phyloP scores from a whole-genome alignment of 2,797 vertebrate species.

The Aphelocoma californica region DNA sequence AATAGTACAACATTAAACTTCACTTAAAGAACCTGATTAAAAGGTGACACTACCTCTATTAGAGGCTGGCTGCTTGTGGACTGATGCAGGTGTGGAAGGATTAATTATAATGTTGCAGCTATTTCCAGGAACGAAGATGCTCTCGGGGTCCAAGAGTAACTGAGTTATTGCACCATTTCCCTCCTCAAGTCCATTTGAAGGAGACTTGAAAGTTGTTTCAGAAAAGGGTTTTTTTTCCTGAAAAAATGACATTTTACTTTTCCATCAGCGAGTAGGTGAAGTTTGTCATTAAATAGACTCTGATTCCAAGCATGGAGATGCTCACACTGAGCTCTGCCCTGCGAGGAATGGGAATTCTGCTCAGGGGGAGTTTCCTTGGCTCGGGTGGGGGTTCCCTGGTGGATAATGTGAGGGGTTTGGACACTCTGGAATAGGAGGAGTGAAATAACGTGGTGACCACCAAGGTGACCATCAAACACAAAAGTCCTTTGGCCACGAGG shows the following conservation, averaged over 20 bases:
- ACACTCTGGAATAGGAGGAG: background rate
- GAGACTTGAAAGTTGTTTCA: background rate
- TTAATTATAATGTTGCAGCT: background rate
- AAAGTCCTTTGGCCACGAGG: background rate
- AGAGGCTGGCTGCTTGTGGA: background rate
- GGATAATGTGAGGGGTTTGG: background rate
- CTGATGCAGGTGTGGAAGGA: background rate
- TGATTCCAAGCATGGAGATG: background rate
- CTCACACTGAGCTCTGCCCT: background rate
- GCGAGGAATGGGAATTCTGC: background rate
- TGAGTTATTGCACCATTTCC: background rate
- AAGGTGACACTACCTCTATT: conserved; percentile 21
- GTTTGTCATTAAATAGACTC: background rate
- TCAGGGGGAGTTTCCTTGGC: background rate
- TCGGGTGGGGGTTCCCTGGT: background rate
- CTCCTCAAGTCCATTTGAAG: conserved; percentile 48
- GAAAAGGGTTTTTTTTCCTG: background rate
- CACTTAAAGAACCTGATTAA: conserved; percentile 48
- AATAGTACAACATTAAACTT: conserved; percentile 48
- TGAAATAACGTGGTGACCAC: background rate
- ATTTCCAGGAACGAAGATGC: background rate
- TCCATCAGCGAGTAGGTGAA: background rate
- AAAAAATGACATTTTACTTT: background rate
- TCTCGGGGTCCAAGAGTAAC: background rate
- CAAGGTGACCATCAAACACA: background rate